Evolutionary conservation across 2,888 invertebrate genomes (phyloP), one percentile per base, ranked within the genome.

Genomic region (Adelognathus sp.): DNA sequence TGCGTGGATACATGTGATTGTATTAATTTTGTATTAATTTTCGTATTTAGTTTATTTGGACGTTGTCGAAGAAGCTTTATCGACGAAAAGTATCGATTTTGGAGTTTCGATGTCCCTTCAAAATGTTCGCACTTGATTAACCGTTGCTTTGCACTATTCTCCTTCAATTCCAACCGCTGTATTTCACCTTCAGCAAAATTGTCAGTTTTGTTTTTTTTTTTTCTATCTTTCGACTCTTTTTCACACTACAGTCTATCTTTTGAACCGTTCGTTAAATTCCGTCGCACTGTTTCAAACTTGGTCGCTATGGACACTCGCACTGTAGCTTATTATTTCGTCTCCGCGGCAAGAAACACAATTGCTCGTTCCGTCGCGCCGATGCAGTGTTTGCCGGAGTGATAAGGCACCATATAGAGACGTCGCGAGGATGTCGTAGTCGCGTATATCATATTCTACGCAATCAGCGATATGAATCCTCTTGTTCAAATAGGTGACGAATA

Each of bases 401-500:
- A 60, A 76, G n/a, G 21, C 63, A 33, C 16, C n/a, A n/a, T 58
- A 21, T 36, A 14, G 21, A 64, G 56, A 71, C 64, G 41, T 44
- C 27, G 36, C 39, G 24, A 71, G 18, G 14, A 29, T 21, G 5
- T 46, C 29, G 46, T 16, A 31, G 27, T 41, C 27, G 9, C 14
- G 61, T 11, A 36, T 36, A 7, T 36, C 29, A 6, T 36, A 36
- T 33, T 52, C 29, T 60, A 52, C 58, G 44, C 41, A 46, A 72
- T 39, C 36, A n/a, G 27, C 36, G 54, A 61, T 16, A 61, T 52
- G 41, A 67, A 44, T 71, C 61, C 61, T 72, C 72, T 54, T 67
- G 77, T 67, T 67, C 67, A 77, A 77, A 77, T 67, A 67, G 46
- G 56, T 67, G 67, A 72, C 67, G 66, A 67, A 71, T 71, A 31